phyloP scores from a whole-genome alignment of 30 jellyfish, hydroid and myxozoan genomes.

The Calvadosia cruxmelitensis region DNA sequence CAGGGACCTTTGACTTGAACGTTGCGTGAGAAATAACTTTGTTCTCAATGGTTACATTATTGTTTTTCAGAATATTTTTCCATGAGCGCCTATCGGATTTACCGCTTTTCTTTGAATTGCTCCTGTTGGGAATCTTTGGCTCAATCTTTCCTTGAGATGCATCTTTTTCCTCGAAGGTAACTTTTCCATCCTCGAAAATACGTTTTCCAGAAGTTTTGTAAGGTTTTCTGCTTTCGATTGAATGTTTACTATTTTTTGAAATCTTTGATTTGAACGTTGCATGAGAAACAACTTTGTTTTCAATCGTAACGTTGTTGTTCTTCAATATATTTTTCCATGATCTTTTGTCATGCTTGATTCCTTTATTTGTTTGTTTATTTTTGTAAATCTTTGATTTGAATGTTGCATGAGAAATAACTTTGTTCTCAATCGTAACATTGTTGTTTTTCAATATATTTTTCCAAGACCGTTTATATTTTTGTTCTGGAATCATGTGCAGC shows the following conservation, averaged over 20 bases:
- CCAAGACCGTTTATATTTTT: conserved; percentile 34
- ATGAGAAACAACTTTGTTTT: conserved; percentile 5
- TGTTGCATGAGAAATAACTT: conserved; percentile 26
- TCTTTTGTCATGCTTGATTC: conserved; percentile 1
- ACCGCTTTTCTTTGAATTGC: background rate
- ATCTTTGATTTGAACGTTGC: background rate
- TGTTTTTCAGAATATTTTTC: conserved; percentile 28
- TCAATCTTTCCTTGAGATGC: too few species aligned
- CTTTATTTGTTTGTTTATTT: background rate
- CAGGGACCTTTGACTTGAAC: conserved; percentile 20
- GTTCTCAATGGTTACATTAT: conserved; percentile 27
- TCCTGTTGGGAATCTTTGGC: background rate
- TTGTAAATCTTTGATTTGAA: conserved; percentile 17
- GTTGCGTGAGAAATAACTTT: conserved; percentile 31
- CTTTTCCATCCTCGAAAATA: too few species aligned
- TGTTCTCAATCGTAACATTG: conserved; percentile 28
- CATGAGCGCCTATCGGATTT: conserved; percentile 19
- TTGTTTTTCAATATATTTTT: conserved; percentile 22
- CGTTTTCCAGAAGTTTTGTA: too few species aligned
- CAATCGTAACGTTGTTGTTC: conserved; percentile 22
- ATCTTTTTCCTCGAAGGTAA: too few species aligned
- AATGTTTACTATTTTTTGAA: too few species aligned
- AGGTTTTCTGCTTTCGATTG: too few species aligned
- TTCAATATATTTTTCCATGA: conserved; percentile 40
- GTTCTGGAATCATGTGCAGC: too few species aligned